These are phyloP conservation scores for Anoplius nigerrimus DNA, from an alignment of 2,888 invertebrate species.

Conservation along the genomic window DNA sequence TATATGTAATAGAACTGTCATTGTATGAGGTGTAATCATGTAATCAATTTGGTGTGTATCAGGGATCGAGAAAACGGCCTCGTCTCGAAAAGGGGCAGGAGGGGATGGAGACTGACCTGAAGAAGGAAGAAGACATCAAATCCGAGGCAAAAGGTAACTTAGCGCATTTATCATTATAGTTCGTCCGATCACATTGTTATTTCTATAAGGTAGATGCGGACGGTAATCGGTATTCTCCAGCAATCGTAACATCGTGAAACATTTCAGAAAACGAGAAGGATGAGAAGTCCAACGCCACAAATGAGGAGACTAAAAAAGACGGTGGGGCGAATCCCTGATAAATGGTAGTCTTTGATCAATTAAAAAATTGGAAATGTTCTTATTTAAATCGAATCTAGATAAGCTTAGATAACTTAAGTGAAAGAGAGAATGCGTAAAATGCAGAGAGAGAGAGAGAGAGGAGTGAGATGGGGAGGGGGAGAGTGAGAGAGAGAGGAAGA, in stretches of 20 bases:
- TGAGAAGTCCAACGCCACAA: constrained; percentile 78
- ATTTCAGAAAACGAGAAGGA: constrained; percentile 80
- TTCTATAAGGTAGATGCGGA: constrained; percentile 4
- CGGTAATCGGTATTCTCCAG: neutral
- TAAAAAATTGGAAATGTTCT: constrained; percentile 51
- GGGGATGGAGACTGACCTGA: constrained; percentile 69
- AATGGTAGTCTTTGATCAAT: constrained; percentile 45
- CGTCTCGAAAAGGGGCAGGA: constrained; percentile 72
- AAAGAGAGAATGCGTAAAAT: neutral
- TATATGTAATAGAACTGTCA: constrained; percentile 1
- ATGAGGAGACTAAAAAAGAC: constrained; percentile 83
- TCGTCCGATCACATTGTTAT: neutral
- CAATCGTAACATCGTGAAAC: no score
- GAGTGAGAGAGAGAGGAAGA: no score
- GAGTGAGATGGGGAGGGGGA: no score
- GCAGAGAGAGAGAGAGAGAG: no score
- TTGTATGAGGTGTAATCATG: neutral
- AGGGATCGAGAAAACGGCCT: constrained; percentile 75
- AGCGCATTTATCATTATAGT: no score
- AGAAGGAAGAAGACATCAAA: constrained; percentile 73
- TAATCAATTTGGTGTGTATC: constrained; percentile 6
- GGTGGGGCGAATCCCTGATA: constrained; percentile 82
- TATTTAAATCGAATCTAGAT: constrained; percentile 59
- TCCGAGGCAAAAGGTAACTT: constrained; percentile 72
- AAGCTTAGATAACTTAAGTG: constrained; percentile 53